phyloP scores from a whole-genome alignment of 2,113 vertebrate genomes.

The Megalops atlanticus region DNA sequence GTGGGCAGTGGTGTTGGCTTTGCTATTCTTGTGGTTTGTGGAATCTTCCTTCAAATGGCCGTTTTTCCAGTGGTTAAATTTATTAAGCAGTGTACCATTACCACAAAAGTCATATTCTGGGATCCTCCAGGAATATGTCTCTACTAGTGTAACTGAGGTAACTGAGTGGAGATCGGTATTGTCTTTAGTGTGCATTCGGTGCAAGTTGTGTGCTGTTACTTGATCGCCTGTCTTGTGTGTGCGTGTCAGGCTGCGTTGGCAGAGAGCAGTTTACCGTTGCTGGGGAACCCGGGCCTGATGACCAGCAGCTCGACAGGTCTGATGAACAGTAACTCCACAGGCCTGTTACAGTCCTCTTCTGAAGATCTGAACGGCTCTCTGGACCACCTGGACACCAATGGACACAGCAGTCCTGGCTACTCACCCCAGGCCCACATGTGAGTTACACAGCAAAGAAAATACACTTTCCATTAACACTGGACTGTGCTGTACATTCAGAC shows the following conservation, averaged over 20 bases:
- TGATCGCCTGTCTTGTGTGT: too few relatives aligned
- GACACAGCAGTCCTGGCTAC: conserved; percentile 93
- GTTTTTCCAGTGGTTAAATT: not conserved
- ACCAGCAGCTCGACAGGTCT: conserved; percentile 86
- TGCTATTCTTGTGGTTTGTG: not conserved
- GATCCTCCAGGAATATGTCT: not conserved
- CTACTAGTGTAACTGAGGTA: too few relatives aligned
- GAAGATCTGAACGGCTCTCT: conserved; percentile 94
- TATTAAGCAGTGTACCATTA: not conserved
- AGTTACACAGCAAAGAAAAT: conserved; percentile 67
- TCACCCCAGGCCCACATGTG: conserved; percentile 95
- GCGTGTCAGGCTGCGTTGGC: conserved; percentile 88
- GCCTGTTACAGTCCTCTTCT: conserved; percentile 85
- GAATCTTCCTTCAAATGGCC: not conserved
- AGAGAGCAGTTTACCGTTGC: conserved; percentile 95
- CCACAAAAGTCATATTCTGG: not conserved
- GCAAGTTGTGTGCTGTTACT: not conserved
- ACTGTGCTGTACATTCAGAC: not conserved
- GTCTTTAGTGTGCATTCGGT: not conserved
- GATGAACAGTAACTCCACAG: conserved; percentile 87
- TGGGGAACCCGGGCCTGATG: conserved; percentile 91
- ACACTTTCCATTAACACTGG: not conserved
- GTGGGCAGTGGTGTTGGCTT: not conserved
- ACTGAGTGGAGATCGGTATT: not conserved
- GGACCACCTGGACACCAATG: conserved; percentile 97